phyloP scores from a whole-genome alignment of 2,113 vertebrate genomes.

The Alectura lathami region DNA sequence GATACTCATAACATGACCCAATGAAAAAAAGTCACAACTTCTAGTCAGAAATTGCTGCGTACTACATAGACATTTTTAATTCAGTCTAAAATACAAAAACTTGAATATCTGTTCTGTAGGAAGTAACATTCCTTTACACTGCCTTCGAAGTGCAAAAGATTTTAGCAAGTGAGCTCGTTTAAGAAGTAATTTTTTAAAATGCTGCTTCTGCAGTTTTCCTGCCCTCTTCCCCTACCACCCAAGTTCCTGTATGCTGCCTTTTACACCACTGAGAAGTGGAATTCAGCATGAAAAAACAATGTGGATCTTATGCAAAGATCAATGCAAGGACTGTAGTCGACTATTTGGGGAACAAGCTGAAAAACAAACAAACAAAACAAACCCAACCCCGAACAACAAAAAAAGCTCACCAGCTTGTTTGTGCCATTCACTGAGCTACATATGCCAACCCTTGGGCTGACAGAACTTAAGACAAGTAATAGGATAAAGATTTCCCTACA shows the following conservation, averaged over 20 bases:
- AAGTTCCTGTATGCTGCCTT: background rate
- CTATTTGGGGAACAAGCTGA: background rate
- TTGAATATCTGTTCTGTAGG: background rate
- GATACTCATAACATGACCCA: accelerated
- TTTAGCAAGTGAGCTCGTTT: background rate
- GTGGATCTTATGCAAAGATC: background rate
- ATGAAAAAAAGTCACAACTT: background rate
- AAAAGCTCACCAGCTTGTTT: background rate
- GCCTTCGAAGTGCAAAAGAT: background rate
- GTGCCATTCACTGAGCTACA: background rate
- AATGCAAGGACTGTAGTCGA: background rate
- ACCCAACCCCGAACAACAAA: no score
- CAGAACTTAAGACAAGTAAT: background rate
- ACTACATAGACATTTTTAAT: background rate
- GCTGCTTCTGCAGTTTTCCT: background rate
- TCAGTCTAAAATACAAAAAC: background rate
- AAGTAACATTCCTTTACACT: background rate
- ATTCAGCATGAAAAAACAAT: background rate
- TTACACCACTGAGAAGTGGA: background rate
- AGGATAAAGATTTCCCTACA: background rate
- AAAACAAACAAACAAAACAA: background rate
- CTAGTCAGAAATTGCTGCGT: background rate
- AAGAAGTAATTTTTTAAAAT: background rate
- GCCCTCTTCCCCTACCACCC: background rate
- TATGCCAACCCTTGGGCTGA: background rate